Base-by-base conservation (phyloP, 2,888 invertebrate species). In the Amiota communis region DNA sequence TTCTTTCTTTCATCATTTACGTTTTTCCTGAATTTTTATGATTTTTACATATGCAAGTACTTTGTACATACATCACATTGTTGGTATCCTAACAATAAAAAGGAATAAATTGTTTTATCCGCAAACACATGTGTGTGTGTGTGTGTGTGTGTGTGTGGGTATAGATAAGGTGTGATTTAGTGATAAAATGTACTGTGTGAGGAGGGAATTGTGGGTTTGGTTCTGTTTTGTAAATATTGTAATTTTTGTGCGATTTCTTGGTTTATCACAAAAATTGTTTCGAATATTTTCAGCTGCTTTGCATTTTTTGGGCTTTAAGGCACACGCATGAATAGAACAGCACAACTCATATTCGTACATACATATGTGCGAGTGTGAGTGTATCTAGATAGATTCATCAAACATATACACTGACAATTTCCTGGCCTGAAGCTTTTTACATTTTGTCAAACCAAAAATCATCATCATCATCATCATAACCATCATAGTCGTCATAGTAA, bases 261-360 rank as follows among this genome's bases (percentile, higher is more conserved):
- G 56, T 46, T 69, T 69, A 53, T 23, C n/a, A 63, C 64, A 75
- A 79, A n/a, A 80, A 82, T 80, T 74, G 80, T 84, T 85, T 85
- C 75, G 71, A 83, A 83, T 83, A 80, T 82, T 84, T 85, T 73
- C 80, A 85, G 82, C 85, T 83, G 82, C 74, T 83, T 83, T 83
- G 82, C 83, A 85, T 83, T 83, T 83, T 79, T 36, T 36, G 36
- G 74, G 84, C 83, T 82, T 82, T 79, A 75, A 79, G 85, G 81
- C 82, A 8, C 56, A n/a, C 36, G 0, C 36, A 65, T 47, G 13
- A 15, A 48, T 46, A n/a, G 65, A 15, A 36, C 70, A 53, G n/a
- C 53, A 53, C n/a, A 15, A 53, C 53, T 11, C 15, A 53, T 23
- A 23, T 23, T 23, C 3, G 23, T 23, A 23, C 3, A 23, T 23